Base-by-base conservation (phyloP, 1,140 invertebrate species). In the Cyphomyrmex costatus region DNA sequence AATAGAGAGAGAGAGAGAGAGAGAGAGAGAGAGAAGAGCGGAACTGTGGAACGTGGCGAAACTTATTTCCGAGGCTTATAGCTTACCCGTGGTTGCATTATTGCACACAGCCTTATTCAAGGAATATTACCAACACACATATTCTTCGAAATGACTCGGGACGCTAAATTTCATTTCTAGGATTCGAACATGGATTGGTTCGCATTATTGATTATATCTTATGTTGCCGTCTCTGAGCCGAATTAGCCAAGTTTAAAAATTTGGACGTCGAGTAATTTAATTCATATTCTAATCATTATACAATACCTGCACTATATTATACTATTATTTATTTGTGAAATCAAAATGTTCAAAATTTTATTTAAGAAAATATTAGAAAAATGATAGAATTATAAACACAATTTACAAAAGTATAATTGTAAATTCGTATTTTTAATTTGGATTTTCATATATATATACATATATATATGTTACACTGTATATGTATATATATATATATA, bases 31-130 rank as follows among this genome's bases (percentile, higher is more conserved):
- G 77, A 66, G 33, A 24, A 49, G 42, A 30, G 33, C 4, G 30
- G 16, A 66, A 65, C 53, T n/a, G 36, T 42, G 51, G 46, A 86
- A 79, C 84, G 84, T 74, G 70, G 87, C 51, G 58, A 71, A 90
- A 90, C 89, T 88, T 89, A 88, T 88, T 89, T 90, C 33, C 65
- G 70, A 77, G 70, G 79, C 85, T 90, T 89, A 70, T 30, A n/a
- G 21, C 30, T 58, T 27, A 36, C 21, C 49, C 84, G 3, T 60
- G 58, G 73, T 89, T 80, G 86, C 86, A 71, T 90, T 90, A 90
- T 90, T 90, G 42, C 80, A 42, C 6, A 36, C 8, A 87, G 60
- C 66, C 85, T 79, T 79, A 19, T 61, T 21, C 86, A 49, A 74
- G 78, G 77, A 85, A 87, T 90, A 89, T 90, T 58, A 76, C 61